Percentiles rank a stretch among this genome's conserved stretches.
Evolutionary conservation across 2,888 invertebrate genomes (phyloP).

Genomic region (Thereva unica): DNA sequence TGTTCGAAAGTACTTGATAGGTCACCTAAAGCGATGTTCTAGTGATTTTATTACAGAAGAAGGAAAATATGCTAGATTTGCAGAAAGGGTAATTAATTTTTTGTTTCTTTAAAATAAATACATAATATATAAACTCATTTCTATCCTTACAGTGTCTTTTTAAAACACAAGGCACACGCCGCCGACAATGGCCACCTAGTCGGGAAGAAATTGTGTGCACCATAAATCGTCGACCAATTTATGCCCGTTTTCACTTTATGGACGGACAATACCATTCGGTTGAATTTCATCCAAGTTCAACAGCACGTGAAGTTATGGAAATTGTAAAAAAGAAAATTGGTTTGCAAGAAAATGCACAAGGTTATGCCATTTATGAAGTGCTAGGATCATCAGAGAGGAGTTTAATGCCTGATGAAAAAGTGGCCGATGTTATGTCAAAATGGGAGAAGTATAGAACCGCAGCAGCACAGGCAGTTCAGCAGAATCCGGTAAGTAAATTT

Average conservation of each 20-base stretch:
- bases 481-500: slow-evolving; percentile 48
- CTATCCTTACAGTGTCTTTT: slow-evolving; percentile 64
- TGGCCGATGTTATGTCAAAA: slow-evolving; percentile 92
- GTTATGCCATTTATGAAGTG: slow-evolving; percentile 92
- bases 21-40: slow-evolving; percentile 86
- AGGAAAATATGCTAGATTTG: slow-evolving; percentile 91
- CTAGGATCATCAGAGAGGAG: slow-evolving; percentile 85
- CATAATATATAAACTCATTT: slow-evolving; percentile 25
- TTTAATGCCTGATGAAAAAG: slow-evolving; percentile 81
- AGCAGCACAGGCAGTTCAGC: slow-evolving; percentile 63
- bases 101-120: neutral
- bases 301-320: slow-evolving; percentile 85
- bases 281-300: slow-evolving; percentile 93
- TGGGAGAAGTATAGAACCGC: slow-evolving; percentile 88
- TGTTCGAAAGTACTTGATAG: slow-evolving; percentile 82
- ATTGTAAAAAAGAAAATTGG: slow-evolving; percentile 90
- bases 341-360: slow-evolving; percentile 59
- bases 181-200: slow-evolving; percentile 88
- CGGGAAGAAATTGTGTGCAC: slow-evolving; percentile 91
- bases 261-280: slow-evolving; percentile 94
- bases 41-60: slow-evolving; percentile 89
- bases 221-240: slow-evolving; percentile 86
- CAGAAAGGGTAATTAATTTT: slow-evolving; percentile 70
- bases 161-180: slow-evolving; percentile 72
- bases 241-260: slow-evolving; percentile 88